These are phyloP conservation scores for Enteromius viviparus DNA, from an alignment of 2,797 vertebrate genomes.

Conservation along the genomic window DNA sequence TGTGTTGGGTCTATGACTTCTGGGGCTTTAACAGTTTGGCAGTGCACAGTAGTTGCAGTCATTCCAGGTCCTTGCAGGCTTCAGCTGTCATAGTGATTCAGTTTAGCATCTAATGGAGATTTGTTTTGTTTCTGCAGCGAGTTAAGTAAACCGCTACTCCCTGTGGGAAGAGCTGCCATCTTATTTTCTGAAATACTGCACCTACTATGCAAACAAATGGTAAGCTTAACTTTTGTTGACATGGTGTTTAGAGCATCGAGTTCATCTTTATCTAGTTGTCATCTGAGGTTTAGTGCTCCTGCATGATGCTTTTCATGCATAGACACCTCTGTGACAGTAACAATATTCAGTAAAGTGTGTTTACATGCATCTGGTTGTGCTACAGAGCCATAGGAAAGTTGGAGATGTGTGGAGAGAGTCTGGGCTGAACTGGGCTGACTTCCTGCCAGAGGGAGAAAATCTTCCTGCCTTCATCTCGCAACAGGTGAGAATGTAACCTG, in stretches of 20 bases:
- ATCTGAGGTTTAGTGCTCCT: background rate
- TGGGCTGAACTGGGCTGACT: constrained; percentile 88
- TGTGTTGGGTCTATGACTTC: background rate
- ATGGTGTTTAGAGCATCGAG: constrained; percentile 3
- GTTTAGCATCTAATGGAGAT: constrained; percentile 15
- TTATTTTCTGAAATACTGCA: constrained; percentile 98
- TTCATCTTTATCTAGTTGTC: constrained; percentile 3
- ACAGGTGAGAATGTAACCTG: constrained; percentile 76
- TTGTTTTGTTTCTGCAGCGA: constrained; percentile 83
- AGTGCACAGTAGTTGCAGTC: constrained; percentile 26
- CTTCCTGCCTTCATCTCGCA: constrained; percentile 89
- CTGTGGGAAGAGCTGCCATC: constrained; percentile 93
- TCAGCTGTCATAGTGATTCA: constrained; percentile 21
- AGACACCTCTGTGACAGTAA: background rate
- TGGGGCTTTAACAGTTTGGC: constrained; percentile 11
- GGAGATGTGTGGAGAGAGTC: constrained; percentile 92
- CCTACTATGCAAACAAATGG: constrained; percentile 99
- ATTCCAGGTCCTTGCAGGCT: constrained; percentile 21
- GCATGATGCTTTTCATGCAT: constrained; percentile 20
- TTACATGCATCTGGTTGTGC: constrained; percentile 51
- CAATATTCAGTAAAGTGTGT: background rate
- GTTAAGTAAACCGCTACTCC: constrained; percentile 97
- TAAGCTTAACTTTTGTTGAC: constrained; percentile 68
- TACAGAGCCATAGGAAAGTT: constrained; percentile 97
- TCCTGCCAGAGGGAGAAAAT: constrained; percentile 89